Percentiles rank a stretch among this genome's conserved stretches.
These are phyloP conservation scores for Cylindroiulus punctatus DNA, from an alignment of 2,888 invertebrate genomes.

Conservation along the genomic window DNA sequence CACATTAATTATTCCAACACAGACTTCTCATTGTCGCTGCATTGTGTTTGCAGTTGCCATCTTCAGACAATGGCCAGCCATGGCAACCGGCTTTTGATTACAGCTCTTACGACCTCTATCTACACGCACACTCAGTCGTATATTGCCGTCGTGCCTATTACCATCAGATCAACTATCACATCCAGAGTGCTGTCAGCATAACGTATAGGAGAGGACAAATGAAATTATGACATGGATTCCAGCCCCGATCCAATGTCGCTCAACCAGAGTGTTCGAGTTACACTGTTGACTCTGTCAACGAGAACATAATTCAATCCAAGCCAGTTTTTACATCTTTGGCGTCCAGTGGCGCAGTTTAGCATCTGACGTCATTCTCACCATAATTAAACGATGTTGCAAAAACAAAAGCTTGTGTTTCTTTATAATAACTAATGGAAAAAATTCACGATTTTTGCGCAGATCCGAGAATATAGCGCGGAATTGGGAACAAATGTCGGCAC, in stretches of 20 bases:
- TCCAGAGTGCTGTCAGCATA: background rate
- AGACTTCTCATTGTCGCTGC: too few relatives aligned
- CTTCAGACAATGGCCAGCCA: constrained; percentile 23
- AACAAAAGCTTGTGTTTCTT: background rate
- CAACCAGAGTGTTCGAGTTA: background rate
- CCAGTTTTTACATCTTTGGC: background rate
- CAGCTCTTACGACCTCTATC: background rate
- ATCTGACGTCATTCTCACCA: background rate
- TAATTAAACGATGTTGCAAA: background rate
- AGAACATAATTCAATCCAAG: constrained; percentile 8
- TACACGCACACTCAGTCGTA: background rate
- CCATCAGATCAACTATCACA: constrained; percentile 23
- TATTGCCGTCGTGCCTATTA: background rate
- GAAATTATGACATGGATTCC: background rate
- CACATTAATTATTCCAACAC: too few relatives aligned
- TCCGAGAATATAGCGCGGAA: background rate
- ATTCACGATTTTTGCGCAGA: background rate
- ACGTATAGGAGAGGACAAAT: constrained; percentile 25
- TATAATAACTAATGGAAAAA: background rate
- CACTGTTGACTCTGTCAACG: constrained; percentile 17
- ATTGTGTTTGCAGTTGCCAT: background rate
- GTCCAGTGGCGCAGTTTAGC: background rate
- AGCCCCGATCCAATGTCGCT: background rate
- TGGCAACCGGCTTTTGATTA: background rate
- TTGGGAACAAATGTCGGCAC: background rate